phyloP scores from a whole-genome alignment of 2,113 vertebrate species.

The Eptatretus burgeri region DNA sequence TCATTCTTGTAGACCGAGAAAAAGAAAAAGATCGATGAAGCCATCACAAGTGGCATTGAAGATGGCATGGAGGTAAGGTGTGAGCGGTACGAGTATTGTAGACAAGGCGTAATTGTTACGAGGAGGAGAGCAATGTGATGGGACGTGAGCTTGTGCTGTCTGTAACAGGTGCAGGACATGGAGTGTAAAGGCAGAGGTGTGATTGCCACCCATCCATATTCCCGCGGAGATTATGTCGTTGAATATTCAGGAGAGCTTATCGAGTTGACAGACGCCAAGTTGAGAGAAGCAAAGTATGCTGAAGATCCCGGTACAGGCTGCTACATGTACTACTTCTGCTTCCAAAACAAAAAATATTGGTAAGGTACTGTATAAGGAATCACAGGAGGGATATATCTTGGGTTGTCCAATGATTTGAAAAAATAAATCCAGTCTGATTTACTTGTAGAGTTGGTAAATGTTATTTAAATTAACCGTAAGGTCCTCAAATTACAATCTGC shows the following conservation, averaged over 20 bases:
- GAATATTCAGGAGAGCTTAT: constrained; percentile 90
- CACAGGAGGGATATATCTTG: too few species aligned
- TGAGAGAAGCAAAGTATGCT: constrained; percentile 38
- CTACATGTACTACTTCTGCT: constrained; percentile 96
- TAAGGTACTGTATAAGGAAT: constrained; percentile 15
- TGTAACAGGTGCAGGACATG: constrained; percentile 36
- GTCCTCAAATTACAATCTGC: neutral
- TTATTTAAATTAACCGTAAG: neutral
- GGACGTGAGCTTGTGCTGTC: too few species aligned
- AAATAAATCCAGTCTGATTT: too few species aligned
- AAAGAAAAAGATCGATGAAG: neutral
- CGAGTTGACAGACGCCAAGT: constrained; percentile 43
- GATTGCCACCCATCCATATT: constrained; percentile 47
- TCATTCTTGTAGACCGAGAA: neutral
- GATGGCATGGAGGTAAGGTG: constrained; percentile 2
- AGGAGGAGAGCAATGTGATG: too few species aligned
- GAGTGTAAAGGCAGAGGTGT: constrained; percentile 63
- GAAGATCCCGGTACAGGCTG: constrained; percentile 58
- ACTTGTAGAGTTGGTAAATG: too few species aligned
- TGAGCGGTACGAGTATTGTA: too few species aligned
- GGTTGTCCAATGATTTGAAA: too few species aligned
- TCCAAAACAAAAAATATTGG: constrained; percentile 64
- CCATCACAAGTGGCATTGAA: neutral
- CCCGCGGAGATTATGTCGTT: constrained; percentile 68
- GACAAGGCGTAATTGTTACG: too few species aligned